phyloP scores from a whole-genome alignment of 2,113 vertebrate species.

The Centropristis striata region DNA sequence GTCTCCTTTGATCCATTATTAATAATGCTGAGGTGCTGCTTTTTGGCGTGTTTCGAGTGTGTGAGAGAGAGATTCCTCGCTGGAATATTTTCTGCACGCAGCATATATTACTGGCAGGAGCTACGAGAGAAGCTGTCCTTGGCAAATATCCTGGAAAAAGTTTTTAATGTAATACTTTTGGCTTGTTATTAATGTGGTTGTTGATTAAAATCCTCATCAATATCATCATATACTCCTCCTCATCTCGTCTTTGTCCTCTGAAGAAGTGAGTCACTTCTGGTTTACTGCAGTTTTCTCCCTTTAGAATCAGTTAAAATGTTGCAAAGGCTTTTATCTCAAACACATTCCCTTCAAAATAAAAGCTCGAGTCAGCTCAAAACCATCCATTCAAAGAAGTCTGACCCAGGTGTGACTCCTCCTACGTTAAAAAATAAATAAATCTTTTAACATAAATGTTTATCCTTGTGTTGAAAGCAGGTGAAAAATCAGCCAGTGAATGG shows the following conservation, averaged over 20 bases:
- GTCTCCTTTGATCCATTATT: conserved; percentile 74
- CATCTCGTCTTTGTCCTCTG: too few relatives aligned
- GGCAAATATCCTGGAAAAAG: conserved; percentile 22
- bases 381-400: not conserved
- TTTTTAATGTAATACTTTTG: conserved; percentile 8
- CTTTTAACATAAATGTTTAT: not conserved
- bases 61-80: conserved; percentile 28
- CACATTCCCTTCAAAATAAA: not conserved
- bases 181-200: conserved; percentile 1
- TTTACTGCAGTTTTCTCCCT: not conserved
- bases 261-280: not conserved
- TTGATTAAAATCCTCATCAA: conserved; percentile 14
- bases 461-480: not conserved
- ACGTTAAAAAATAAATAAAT: not conserved
- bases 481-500: conserved; percentile 13
- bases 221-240: not conserved
- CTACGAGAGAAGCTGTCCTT: conserved; percentile 26
- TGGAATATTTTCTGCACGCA: conserved; percentile 22
- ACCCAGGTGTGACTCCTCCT: not conserved
- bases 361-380: not conserved
- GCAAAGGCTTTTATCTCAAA: not conserved
- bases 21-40: conserved; percentile 54
- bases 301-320: not conserved
- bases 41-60: conserved; percentile 44
- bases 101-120: conserved; percentile 7